phyloP scores from a whole-genome alignment of 2,113 vertebrate genomes.

The Megalops atlanticus region DNA sequence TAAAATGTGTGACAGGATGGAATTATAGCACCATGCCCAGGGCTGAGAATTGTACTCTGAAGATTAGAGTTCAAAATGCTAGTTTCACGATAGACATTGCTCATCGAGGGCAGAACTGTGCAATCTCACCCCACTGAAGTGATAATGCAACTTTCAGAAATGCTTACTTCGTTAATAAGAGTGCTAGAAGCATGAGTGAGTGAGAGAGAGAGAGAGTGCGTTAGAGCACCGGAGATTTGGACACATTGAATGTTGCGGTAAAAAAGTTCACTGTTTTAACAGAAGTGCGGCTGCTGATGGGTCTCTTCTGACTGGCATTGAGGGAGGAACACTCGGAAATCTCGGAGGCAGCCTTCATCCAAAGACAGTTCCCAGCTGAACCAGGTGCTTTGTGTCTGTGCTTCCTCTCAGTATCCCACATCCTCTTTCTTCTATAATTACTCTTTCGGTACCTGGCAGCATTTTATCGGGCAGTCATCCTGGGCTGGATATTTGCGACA shows the following conservation, averaged over 20 bases:
- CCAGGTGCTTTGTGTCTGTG: constrained; percentile 54
- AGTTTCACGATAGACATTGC: neutral
- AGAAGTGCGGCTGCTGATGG: neutral
- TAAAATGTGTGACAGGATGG: too few relatives aligned
- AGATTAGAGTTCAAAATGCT: too few relatives aligned
- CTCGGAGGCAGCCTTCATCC: constrained; percentile 41
- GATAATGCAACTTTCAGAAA: neutral
- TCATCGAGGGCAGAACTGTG: neutral
- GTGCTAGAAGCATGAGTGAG: neutral
- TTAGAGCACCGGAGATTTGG: too few relatives aligned
- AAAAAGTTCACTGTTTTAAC: neutral
- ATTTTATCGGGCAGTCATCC: neutral
- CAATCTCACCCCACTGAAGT: neutral
- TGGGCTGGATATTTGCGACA: constrained; percentile 28
- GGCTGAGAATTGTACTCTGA: too few relatives aligned
- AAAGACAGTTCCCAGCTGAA: constrained; percentile 49
- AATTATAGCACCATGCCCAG: too few relatives aligned
- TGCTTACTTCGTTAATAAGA: neutral
- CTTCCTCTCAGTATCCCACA: constrained; percentile 57
- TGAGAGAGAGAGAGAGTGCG: too few relatives aligned
- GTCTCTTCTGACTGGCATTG: neutral
- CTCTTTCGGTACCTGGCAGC: constrained; percentile 41
- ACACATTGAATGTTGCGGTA: too few relatives aligned
- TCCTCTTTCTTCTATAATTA: constrained; percentile 53
- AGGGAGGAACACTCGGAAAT: constrained; percentile 32